Evolutionary conservation across 2,888 invertebrate genomes (phyloP), one percentile per base, ranked within the genome.

Genomic region (Aphidoletes aphidimyza): DNA sequence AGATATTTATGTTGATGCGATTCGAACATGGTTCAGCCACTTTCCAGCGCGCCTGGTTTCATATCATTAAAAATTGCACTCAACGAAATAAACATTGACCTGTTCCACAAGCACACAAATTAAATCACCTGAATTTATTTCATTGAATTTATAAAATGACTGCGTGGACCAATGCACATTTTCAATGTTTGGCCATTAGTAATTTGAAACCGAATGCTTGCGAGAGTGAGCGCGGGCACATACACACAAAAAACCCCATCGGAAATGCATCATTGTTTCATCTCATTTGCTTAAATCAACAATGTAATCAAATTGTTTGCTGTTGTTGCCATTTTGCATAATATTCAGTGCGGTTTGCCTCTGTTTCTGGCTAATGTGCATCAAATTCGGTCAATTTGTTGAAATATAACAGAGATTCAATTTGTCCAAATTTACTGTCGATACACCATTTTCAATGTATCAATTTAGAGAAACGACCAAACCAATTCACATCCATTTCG

Each of bases 51-150:
- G 2, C 54, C 1, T 42, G 8, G 6, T 42, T 69, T 34, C 69
- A 69, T 69, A 14, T 69, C 34, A 30, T 69, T 69, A 69, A 69
- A n/a, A 69, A 69, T 69, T 69, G 69, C 69, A 69, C 69, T 69
- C 14, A 69, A 14, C 69, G 22, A 54, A 69, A 69, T 69, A 69
- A 69, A 69, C 69, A 69, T 69, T 69, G 69, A 69, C 69, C 69
- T 14, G 69, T 69, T 69, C 3, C 69, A 69, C 69, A 11, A 22
- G 69, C 26, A 26, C n/a, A 69, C 69, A 69, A 69, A 69, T 69
- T 69, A 26, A 69, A 69, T 30, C 30, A 69, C 69, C 69, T 69
- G 69, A 69, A 69, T 69, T 69, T 69, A 69, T 69, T 69, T 69
- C 69, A 30, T 14, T 30, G 30, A 30, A 69, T 30, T n/a, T 69